Percentiles rank a stretch among this genome's conserved stretches.
phyloP scores from a whole-genome alignment of 64 coral and sea anemone species.

The Stylophora pistillata region DNA sequence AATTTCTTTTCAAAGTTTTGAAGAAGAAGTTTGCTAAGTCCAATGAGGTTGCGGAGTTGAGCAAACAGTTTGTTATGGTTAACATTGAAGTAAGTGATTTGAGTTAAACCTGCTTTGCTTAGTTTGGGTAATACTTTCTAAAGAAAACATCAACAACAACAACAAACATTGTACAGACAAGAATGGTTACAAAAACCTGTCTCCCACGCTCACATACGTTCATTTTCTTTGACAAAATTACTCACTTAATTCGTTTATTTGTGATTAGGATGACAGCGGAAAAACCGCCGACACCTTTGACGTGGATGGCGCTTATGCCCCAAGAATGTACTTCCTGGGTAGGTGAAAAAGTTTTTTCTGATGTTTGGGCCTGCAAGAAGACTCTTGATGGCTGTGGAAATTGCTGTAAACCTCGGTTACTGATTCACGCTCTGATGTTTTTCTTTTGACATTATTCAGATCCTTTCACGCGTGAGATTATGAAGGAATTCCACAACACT shows the following conservation, averaged over 20 bases:
- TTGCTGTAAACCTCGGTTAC: background rate
- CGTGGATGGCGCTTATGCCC: conserved; percentile 95
- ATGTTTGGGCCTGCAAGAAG: background rate
- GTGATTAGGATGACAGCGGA: conserved; percentile 62
- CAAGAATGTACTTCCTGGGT: conserved; percentile 96
- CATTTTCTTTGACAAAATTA: too few relatives aligned
- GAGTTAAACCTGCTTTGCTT: background rate
- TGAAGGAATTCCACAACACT: conserved; percentile 85
- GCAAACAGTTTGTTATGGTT: conserved; percentile 91
- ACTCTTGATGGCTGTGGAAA: too few relatives aligned
- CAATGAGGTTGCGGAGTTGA: conserved; percentile 61
- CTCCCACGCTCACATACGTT: too few relatives aligned
- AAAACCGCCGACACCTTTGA: conserved; percentile 67
- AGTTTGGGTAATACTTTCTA: background rate
- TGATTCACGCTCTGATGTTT: background rate
- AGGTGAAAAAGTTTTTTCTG: background rate
- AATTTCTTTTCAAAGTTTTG: conserved; percentile 50
- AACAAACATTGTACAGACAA: too few relatives aligned
- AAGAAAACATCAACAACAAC: too few relatives aligned
- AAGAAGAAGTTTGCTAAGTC: conserved; percentile 90
- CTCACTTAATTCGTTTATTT: too few relatives aligned
- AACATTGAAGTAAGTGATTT: conserved; percentile 70
- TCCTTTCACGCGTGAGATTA: conserved; percentile 75
- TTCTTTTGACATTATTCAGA: conserved; percentile 36
- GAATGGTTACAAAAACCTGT: too few relatives aligned